These are phyloP conservation scores for Ageneiosus marmoratus DNA, from an alignment of 2,113 vertebrate genomes.

Conservation along the genomic window DNA sequence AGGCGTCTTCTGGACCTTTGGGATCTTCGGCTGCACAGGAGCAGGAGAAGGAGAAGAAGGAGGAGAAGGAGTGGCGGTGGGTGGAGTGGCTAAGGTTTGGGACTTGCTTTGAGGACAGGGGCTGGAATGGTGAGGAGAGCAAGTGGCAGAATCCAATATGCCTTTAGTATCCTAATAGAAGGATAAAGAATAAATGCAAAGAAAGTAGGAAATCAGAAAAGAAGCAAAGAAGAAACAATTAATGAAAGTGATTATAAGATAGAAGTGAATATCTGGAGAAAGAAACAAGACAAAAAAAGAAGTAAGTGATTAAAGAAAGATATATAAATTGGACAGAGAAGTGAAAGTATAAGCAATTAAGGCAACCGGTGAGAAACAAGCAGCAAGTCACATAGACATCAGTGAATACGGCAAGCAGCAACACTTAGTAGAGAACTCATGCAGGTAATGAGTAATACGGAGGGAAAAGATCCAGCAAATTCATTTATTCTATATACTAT, in stretches of 20 bases:
- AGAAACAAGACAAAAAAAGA: not conserved
- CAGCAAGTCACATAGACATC: not conserved
- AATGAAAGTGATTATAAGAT: not conserved
- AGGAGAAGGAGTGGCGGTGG: slow-evolving; percentile 30
- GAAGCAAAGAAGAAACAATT: not conserved
- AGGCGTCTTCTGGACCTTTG: slow-evolving; percentile 25
- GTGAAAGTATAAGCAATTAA: not conserved
- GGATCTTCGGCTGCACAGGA: slow-evolving; percentile 29
- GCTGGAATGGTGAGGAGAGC: slow-evolving; percentile 58
- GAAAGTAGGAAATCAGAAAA: not conserved
- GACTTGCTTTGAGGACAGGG: slow-evolving; percentile 67
- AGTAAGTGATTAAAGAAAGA: not conserved
- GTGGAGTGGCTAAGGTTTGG: slow-evolving; percentile 48
- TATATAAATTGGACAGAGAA: not conserved
- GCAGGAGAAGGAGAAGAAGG: slow-evolving; percentile 35
- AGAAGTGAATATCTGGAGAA: not conserved
- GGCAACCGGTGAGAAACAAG: not conserved
- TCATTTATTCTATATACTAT: not conserved
- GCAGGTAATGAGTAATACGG: not conserved
- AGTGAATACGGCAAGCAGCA: not conserved
- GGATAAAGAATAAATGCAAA: not conserved
- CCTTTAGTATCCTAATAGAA: slow-evolving; percentile 67
- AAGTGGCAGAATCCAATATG: slow-evolving; percentile 64
- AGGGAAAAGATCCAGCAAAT: slow-evolving; percentile 1
- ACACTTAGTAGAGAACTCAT: not conserved